Evolutionary conservation across 1,140 invertebrate genomes (phyloP).

Genomic region (Neodiprion virginianus): DNA sequence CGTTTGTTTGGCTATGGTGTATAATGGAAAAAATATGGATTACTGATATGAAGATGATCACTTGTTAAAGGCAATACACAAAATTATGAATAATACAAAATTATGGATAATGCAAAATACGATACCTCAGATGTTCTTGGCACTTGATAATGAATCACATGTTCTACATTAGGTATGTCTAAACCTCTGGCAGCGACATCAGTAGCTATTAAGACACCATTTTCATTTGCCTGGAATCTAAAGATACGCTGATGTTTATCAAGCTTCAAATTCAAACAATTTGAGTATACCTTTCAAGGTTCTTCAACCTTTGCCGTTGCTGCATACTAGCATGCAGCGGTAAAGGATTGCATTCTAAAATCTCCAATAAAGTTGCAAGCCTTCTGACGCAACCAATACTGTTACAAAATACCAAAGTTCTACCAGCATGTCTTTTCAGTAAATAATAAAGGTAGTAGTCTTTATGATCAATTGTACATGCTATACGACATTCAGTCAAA

Average conservation of each 20-base stretch:
- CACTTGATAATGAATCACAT: conserved; percentile 98
- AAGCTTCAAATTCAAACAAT: not conserved
- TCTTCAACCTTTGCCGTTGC: conserved; percentile 92
- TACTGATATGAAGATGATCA: not conserved
- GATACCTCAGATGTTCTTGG: conserved; percentile 89
- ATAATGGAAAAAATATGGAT: too few species aligned
- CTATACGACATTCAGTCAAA: conserved; percentile 83
- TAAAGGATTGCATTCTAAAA: conserved; percentile 81
- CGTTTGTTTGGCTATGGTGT: not conserved
- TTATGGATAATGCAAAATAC: not conserved
- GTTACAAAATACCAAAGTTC: conserved; percentile 97
- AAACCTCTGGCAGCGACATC: conserved; percentile 97
- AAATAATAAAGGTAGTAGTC: conserved; percentile 96
- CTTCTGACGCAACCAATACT: conserved; percentile 92
- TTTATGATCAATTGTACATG: conserved; percentile 81
- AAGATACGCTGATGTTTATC: conserved; percentile 14
- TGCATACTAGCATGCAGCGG: conserved; percentile 95
- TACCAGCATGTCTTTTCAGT: conserved; percentile 80
- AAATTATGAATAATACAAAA: not conserved
- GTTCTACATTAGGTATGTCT: conserved; percentile 93
- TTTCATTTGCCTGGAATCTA: conserved; percentile 79
- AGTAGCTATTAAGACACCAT: conserved; percentile 90
- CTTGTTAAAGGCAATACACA: conserved; percentile 19
- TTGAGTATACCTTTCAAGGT: conserved; percentile 78
- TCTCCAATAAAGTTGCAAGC: conserved; percentile 80